These are phyloP conservation scores for Piprites chloris DNA, from an alignment of 2,113 vertebrate species.

Conservation along the genomic window DNA sequence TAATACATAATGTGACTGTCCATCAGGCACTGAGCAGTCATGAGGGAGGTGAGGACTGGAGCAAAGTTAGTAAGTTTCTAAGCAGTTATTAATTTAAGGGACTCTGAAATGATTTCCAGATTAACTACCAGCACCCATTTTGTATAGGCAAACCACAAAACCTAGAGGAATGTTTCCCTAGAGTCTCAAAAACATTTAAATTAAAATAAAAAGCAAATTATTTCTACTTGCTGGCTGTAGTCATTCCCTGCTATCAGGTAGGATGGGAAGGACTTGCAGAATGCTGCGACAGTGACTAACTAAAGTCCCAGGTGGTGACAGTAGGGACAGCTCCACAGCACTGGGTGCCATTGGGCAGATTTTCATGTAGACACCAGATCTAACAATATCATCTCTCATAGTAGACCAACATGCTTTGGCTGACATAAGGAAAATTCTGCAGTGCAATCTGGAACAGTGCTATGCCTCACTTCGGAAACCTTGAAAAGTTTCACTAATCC, in stretches of 20 bases:
- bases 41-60: background rate
- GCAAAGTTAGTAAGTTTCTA: background rate
- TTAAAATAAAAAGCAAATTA: background rate
- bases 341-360: background rate
- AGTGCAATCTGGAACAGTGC: no score
- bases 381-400: background rate
- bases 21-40: background rate
- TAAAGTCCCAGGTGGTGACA: background rate
- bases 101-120: background rate
- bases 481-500: background rate
- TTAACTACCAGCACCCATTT: background rate
- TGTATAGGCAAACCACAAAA: background rate
- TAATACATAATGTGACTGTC: background rate
- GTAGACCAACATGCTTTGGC: background rate
- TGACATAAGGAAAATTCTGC: background rate
- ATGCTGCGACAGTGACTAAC: background rate
- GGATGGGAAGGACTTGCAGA: background rate
- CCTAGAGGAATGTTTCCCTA: background rate
- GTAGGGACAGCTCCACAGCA: background rate
- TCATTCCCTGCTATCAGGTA: background rate
- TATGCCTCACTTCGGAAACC: rapidly evolving
- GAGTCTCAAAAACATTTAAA: background rate
- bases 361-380: background rate
- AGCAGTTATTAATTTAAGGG: background rate
- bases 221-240: background rate